Conservation (phyloP, 2,113 vertebrate species). For the Spea multiplicata region DNA sequence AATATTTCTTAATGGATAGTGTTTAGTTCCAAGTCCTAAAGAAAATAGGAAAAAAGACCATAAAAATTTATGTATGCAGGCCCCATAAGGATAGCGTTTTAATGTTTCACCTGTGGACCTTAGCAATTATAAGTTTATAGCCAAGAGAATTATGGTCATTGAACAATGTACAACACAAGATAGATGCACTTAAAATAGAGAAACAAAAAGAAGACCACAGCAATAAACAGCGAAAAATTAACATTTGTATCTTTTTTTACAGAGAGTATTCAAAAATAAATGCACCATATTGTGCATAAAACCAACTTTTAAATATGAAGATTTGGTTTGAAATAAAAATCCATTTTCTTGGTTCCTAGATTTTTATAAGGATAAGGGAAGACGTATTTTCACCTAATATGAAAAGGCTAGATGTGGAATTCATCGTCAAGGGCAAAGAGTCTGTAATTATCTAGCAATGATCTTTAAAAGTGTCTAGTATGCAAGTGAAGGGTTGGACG, state of each 20-base stretch:
- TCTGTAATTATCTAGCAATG: neutral
- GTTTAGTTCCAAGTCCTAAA: too few species aligned
- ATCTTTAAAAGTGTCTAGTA: neutral
- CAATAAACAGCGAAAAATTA: constrained; percentile 44
- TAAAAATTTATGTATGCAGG: constrained; percentile 5
- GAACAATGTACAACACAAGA: constrained; percentile 38
- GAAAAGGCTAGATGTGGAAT: neutral
- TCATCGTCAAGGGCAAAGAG: neutral
- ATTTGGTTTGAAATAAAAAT: neutral
- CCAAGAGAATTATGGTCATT: constrained; percentile 41
- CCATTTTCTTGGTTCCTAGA: neutral
- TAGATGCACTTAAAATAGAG: constrained; percentile 42
- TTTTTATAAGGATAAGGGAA: neutral
- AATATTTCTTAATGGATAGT: neutral
- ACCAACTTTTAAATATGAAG: neutral
- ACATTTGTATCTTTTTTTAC: constrained; percentile 34
- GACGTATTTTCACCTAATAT: neutral
- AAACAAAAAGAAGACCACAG: constrained; percentile 24
- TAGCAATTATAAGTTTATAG: constrained; percentile 43
- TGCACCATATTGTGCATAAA: constrained; percentile 33
- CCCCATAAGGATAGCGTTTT: constrained; percentile 26
- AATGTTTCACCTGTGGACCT: constrained; percentile 41
- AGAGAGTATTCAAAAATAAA: constrained; percentile 28
- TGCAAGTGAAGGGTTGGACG: too few species aligned
- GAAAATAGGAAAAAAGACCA: too few species aligned